A percentile compares a stretch with the other conserved stretches of the same genome.
Evolutionary conservation across 2,113 vertebrate genomes (phyloP).

Genomic region (Smithornis capensis): DNA sequence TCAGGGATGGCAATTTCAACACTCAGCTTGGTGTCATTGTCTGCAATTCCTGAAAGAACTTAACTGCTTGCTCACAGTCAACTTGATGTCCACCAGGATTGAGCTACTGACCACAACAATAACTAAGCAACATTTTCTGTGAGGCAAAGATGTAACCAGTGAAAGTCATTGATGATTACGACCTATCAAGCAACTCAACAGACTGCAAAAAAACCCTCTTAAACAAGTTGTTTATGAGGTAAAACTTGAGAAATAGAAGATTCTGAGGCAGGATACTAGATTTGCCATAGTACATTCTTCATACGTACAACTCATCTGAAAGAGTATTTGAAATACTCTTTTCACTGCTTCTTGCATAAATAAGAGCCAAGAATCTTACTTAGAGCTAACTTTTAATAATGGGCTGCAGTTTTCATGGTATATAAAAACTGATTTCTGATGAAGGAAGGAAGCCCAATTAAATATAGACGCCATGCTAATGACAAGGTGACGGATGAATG

Average conservation of each 20-base stretch:
- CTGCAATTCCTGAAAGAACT: background rate
- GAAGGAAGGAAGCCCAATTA: conserved; percentile 63
- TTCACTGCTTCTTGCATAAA: conserved; percentile 22
- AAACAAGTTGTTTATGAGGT: background rate
- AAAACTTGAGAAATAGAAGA: background rate
- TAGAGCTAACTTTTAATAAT: conserved; percentile 36
- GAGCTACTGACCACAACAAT: background rate
- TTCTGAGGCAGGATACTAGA: background rate
- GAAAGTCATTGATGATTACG: background rate
- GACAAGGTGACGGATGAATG: conserved; percentile 45
- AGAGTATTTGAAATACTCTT: background rate
- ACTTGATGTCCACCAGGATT: background rate
- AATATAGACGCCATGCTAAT: conserved; percentile 66
- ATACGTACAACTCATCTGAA: background rate
- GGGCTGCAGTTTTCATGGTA: conserved; percentile 10
- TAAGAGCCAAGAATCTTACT: conserved; percentile 10
- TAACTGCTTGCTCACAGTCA: background rate
- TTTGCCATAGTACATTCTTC: background rate
- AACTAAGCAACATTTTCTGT: background rate
- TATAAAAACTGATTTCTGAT: conserved; percentile 55
- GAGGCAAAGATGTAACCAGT: background rate
- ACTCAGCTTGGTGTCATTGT: background rate
- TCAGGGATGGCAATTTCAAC: background rate
- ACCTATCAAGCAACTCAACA: background rate
- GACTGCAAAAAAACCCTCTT: background rate